phyloP scores from a whole-genome alignment of 1,140 invertebrate species.

The Drosophila pruinosa region DNA sequence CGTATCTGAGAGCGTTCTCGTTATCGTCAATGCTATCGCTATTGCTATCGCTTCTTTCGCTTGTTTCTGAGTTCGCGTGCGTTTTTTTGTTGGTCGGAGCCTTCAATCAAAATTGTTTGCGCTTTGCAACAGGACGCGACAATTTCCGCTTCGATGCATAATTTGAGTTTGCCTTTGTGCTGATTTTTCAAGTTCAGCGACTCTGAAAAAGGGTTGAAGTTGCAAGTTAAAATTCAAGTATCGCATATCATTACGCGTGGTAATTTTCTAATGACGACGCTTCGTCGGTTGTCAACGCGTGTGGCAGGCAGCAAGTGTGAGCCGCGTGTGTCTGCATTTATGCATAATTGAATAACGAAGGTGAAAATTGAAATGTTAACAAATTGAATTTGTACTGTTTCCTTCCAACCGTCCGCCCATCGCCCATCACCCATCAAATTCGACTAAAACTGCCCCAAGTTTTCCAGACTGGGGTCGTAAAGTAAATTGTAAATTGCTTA shows the following conservation, averaged over 20 bases:
- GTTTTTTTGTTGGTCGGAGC: conserved; percentile 28
- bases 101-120: conserved; percentile 25
- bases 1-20: background rate
- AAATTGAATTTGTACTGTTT: conserved; percentile 71
- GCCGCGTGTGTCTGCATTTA: conserved; percentile 37
- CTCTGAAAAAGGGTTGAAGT: conserved; percentile 10
- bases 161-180: conserved; percentile 32
- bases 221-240: conserved; percentile 14
- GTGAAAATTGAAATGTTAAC: conserved; percentile 79
- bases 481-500: conserved; percentile 58
- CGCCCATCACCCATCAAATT: conserved; percentile 45
- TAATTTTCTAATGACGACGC: conserved; percentile 45
- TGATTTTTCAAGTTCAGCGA: conserved; percentile 44
- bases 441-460: conserved; percentile 17
- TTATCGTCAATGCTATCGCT: background rate
- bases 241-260: conserved; percentile 41
- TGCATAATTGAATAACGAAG: conserved; percentile 78
- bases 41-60: conserved; percentile 10
- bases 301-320: conserved; percentile 20
- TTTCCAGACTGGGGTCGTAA: conserved; percentile 15
- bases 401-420: no score
- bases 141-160: conserved; percentile 52
- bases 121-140: conserved; percentile 41
- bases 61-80: conserved; percentile 18
- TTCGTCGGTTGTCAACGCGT: background rate